A percentile compares a stretch with the other conserved stretches of the same genome.
Conservation (phyloP, 2,888 invertebrate species). For the Nesidiocoris tenuis region DNA sequence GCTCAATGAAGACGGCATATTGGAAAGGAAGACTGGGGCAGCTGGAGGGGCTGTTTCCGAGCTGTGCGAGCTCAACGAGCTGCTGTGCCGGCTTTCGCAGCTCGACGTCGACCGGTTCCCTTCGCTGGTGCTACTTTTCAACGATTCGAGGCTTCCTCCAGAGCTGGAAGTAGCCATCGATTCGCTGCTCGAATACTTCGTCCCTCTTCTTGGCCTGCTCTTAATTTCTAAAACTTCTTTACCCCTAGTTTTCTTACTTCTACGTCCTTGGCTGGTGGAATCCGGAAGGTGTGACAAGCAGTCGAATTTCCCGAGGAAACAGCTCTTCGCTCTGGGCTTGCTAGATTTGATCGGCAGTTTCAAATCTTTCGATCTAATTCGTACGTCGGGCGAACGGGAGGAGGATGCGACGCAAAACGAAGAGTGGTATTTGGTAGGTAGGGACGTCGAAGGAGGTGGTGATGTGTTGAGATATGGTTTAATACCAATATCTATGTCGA, state of each 20-base stretch:
- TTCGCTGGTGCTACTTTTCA: slow-evolving; percentile 83
- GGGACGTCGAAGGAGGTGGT: slow-evolving; percentile 79
- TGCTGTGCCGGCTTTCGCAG: slow-evolving; percentile 79
- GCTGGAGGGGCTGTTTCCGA: slow-evolving; percentile 60
- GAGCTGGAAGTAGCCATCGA: slow-evolving; percentile 80
- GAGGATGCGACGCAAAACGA: slow-evolving; percentile 69
- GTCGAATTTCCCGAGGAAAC: slow-evolving; percentile 55
- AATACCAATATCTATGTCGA: slow-evolving; percentile 45
- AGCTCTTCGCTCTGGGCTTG: slow-evolving; percentile 58
- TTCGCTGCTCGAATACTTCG: slow-evolving; percentile 75
- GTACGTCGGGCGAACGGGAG: slow-evolving; percentile 64
- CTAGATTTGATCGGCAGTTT: slow-evolving; percentile 71
- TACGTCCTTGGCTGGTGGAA: slow-evolving; percentile 55
- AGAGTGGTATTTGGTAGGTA: slow-evolving; percentile 67
- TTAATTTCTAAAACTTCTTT: slow-evolving; percentile 61
- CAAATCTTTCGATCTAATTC: slow-evolving; percentile 66
- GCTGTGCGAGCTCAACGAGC: slow-evolving; percentile 81
- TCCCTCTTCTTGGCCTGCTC: slow-evolving; percentile 63
- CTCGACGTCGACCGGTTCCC: slow-evolving; percentile 82
- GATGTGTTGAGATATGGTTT: slow-evolving; percentile 62
- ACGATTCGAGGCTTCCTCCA: slow-evolving; percentile 83
- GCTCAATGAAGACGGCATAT: slow-evolving; percentile 51
- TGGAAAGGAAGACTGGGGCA: slow-evolving; percentile 43
- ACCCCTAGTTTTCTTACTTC: slow-evolving; percentile 49
- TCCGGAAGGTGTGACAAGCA: slow-evolving; percentile 54